Evolutionary conservation across 1,140 invertebrate species (phyloP).

Genomic region (Macrotrachela quadricornifera): DNA sequence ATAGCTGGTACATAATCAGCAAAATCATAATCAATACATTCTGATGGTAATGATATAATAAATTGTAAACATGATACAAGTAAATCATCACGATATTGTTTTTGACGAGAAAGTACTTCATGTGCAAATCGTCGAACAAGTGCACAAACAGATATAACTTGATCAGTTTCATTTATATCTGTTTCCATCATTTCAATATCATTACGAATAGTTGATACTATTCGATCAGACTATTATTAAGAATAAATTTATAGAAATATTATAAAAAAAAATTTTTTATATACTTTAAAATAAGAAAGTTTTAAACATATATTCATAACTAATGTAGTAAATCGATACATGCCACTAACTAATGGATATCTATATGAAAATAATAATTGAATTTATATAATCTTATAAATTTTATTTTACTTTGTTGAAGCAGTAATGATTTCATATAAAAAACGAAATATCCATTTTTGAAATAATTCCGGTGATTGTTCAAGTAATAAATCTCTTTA

Average conservation of each 20-base stretch:
- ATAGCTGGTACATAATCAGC: no score
- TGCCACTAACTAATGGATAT: no score
- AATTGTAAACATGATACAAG: conserved; percentile 35
- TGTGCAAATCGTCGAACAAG: conserved; percentile 16
- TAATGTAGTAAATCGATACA: no score
- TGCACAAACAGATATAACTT: conserved; percentile 10
- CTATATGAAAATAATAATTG: neutral
- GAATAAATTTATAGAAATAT: no score
- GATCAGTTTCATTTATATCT: neutral
- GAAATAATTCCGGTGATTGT: no score
- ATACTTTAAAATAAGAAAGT: no score
- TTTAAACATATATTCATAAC: no score
- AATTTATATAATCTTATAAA: conserved; percentile 12
- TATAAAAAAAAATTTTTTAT: no score
- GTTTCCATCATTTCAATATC: conserved; percentile 12
- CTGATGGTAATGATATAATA: conserved; percentile 37
- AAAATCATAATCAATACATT: neutral
- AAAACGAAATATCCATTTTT: no score
- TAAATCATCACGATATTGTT: conserved; percentile 35
- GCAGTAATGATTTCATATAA: conserved; percentile 5
- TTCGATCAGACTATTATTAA: no score
- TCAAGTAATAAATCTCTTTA: no score
- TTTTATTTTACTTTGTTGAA: conserved; percentile 24
- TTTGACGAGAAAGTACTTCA: conserved; percentile 28
- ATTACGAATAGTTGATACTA: no score